These are phyloP conservation scores for Acanthacorydalis orientalis DNA, from an alignment of 2,888 invertebrate species.

Conservation along the genomic window DNA sequence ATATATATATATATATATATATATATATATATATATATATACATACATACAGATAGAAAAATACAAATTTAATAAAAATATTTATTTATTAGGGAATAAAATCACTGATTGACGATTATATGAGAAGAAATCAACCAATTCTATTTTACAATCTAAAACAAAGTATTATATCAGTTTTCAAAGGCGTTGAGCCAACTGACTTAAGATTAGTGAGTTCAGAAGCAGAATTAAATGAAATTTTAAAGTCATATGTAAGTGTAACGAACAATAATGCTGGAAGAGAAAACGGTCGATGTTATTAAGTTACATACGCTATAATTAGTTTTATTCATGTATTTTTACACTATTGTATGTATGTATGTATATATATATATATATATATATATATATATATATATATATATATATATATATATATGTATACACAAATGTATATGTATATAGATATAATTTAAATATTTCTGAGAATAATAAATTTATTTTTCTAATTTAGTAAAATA, in stretches of 20 bases:
- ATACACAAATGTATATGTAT: neutral
- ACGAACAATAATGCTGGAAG: neutral
- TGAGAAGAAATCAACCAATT: slow-evolving; percentile 35
- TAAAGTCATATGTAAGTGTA: slow-evolving; percentile 23
- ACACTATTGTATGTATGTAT: no score
- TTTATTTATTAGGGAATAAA: slow-evolving; percentile 40
- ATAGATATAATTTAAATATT: no score
- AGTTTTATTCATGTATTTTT: no score
- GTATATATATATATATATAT: no score
- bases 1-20: neutral
- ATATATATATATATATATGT: no score
- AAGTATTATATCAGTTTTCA: slow-evolving; percentile 36
- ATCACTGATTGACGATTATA: slow-evolving; percentile 37
- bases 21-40: neutral
- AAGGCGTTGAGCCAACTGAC: slow-evolving; percentile 36
- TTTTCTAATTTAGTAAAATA: neutral
- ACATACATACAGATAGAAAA: no score
- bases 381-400: no score
- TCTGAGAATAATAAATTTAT: no score
- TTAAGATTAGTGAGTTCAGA: slow-evolving; percentile 36
- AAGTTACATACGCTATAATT: no score
- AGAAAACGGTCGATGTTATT: no score
- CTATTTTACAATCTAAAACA: slow-evolving; percentile 40
- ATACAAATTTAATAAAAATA: no score
- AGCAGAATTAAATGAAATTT: slow-evolving; percentile 32